Conservation (phyloP, 1,140 invertebrate genomes). For the Drosophila mauritiana region DNA sequence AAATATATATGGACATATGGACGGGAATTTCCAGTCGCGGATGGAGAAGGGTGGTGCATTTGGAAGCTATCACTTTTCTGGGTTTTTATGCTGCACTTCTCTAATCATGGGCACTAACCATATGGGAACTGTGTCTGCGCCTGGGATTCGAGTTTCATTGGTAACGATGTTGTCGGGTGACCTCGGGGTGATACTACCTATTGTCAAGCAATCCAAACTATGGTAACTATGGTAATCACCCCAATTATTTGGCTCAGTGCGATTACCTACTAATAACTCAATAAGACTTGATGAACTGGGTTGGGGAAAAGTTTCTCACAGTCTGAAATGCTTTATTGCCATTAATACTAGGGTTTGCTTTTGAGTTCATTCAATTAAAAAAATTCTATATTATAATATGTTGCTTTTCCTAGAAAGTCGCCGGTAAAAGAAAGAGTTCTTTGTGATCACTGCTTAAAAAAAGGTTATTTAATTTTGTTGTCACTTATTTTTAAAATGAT, state of each 20-base stretch:
- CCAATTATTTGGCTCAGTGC: constrained; percentile 33
- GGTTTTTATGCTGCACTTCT: constrained; percentile 33
- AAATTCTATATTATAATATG: neutral
- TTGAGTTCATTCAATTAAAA: neutral
- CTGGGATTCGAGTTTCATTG: constrained; percentile 4
- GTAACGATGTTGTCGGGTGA: constrained; percentile 5
- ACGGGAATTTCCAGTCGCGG: constrained; percentile 7
- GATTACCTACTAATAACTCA: constrained; percentile 47
- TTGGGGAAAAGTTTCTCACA: constrained; percentile 40
- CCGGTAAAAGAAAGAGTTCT: neutral
- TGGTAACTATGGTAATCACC: constrained; percentile 50
- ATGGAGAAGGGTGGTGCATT: constrained; percentile 15
- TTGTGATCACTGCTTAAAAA: neutral
- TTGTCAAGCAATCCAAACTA: constrained; percentile 31
- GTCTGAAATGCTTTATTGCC: constrained; percentile 2
- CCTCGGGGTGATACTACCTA: constrained; percentile 13
- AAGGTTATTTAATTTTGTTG: neutral
- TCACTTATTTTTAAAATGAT: neutral
- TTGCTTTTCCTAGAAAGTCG: neutral
- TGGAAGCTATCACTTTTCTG: constrained; percentile 56
- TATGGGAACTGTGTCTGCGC: constrained; percentile 46
- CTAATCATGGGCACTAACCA: constrained; percentile 33
- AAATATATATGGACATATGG: constrained; percentile 11
- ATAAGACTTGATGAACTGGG: constrained; percentile 47
- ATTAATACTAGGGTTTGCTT: neutral